phyloP scores from a whole-genome alignment of 2,797 vertebrate species.

The Lepidocolaptes lacrymiger region DNA sequence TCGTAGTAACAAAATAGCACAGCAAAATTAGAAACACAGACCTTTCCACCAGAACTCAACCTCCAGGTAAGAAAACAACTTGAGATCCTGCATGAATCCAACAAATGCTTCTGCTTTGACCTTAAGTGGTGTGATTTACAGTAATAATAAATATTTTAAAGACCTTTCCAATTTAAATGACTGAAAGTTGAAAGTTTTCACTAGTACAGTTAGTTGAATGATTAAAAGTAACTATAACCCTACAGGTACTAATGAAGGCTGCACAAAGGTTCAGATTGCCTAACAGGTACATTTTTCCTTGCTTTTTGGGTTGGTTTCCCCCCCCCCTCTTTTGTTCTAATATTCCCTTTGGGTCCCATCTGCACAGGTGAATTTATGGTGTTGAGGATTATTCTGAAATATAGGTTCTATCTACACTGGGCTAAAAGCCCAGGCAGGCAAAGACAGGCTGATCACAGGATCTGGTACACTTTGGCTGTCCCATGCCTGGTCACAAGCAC shows the following conservation, averaged over 20 bases:
- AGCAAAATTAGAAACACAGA: slow-evolving; percentile 69
- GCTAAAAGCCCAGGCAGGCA: background rate
- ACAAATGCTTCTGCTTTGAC: slow-evolving; percentile 62
- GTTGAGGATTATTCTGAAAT: slow-evolving; percentile 30
- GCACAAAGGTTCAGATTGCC: background rate
- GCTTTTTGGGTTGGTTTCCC: background rate
- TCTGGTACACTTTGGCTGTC: background rate
- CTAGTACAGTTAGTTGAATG: slow-evolving; percentile 1
- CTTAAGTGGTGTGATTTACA: slow-evolving; percentile 58
- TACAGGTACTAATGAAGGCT: slow-evolving; percentile 41
- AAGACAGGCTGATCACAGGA: background rate
- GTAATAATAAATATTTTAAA: slow-evolving; percentile 64
- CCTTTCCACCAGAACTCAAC: slow-evolving; percentile 54
- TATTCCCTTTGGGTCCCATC: slow-evolving; percentile 49
- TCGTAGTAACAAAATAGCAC: slow-evolving; percentile 47
- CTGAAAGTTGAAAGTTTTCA: slow-evolving; percentile 42
- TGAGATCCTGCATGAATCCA: background rate
- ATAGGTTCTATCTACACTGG: background rate
- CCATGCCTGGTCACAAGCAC: background rate
- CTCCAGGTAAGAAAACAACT: slow-evolving; percentile 67
- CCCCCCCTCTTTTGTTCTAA: background rate
- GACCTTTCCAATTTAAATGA: slow-evolving; percentile 36
- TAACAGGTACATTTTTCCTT: slow-evolving; percentile 23
- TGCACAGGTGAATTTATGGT: slow-evolving; percentile 47
- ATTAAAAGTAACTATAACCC: slow-evolving; percentile 31